Evolutionary conservation across 2,888 invertebrate genomes (phyloP).

Genomic region (Diarsia mendica): DNA sequence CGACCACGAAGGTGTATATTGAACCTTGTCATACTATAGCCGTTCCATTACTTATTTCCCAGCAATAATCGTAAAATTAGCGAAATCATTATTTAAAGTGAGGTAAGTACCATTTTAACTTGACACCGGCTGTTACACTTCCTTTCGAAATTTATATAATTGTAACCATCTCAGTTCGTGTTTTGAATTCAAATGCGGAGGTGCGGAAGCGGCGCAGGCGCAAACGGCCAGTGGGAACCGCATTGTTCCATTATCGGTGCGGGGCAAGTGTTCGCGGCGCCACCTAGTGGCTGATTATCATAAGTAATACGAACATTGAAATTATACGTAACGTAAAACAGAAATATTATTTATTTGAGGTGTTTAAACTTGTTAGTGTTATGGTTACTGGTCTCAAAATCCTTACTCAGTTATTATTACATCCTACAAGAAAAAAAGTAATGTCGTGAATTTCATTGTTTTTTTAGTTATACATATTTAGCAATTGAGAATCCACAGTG

Average conservation of each 20-base stretch:
- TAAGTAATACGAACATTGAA: conserved; percentile 62
- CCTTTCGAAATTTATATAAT: conserved; percentile 71
- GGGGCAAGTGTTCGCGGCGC: conserved; percentile 72
- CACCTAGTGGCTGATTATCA: conserved; percentile 72
- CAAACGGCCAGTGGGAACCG: conserved; percentile 60
- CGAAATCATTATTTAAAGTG: neutral
- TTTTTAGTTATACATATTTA: no score
- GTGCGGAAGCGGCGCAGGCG: conserved; percentile 71
- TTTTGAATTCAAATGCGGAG: conserved; percentile 80
- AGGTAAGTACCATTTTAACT: conserved; percentile 8
- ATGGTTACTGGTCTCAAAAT: neutral
- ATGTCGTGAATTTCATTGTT: neutral
- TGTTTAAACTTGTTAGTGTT: neutral
- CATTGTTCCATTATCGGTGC: conserved; percentile 75
- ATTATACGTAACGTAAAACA: conserved; percentile 30
- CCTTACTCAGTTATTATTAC: neutral
- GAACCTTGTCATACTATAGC: neutral
- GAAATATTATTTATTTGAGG: conserved; percentile 50
- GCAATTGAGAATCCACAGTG: neutral
- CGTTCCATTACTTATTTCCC: no score
- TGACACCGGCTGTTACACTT: conserved; percentile 45
- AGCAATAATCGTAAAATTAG: neutral
- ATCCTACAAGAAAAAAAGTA: neutral
- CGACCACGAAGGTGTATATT: neutral
- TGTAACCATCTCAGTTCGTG: conserved; percentile 76